These are phyloP conservation scores for Salvelinus sp. DNA, from an alignment of 2,113 vertebrate species.

Conservation along the genomic window DNA sequence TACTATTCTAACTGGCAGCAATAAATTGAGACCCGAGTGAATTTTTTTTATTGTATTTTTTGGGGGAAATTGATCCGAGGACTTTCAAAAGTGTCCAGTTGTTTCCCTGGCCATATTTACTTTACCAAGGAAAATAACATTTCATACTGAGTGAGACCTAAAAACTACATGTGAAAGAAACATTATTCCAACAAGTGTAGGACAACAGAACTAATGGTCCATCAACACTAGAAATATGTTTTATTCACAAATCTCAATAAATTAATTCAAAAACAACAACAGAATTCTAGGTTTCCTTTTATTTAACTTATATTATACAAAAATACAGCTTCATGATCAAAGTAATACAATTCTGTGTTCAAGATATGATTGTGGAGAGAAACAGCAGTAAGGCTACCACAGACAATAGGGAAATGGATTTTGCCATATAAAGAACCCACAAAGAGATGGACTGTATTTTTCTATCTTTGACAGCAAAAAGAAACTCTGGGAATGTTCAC, in stretches of 20 bases:
- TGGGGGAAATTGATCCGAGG: too few relatives aligned
- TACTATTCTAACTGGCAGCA: too few relatives aligned
- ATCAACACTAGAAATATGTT: background rate
- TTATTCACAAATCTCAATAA: background rate
- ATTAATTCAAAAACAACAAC: background rate
- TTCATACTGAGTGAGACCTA: too few relatives aligned
- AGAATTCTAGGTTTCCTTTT: constrained; percentile 48
- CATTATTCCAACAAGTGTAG: too few relatives aligned
- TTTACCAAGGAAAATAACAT: too few relatives aligned
- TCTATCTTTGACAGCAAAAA: constrained; percentile 17
- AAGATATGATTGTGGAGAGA: constrained; percentile 2
- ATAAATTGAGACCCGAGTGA: too few relatives aligned
- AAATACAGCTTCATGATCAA: constrained; percentile 53
- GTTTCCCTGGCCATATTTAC: too few relatives aligned
- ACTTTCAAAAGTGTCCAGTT: too few relatives aligned
- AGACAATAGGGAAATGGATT: constrained; percentile 28
- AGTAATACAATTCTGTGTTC: constrained; percentile 21
- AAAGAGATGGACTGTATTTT: background rate
- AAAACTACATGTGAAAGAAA: too few relatives aligned
- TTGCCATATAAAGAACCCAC: background rate
- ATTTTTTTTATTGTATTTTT: too few relatives aligned
- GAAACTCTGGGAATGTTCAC: background rate
- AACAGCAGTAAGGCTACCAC: constrained; percentile 20
- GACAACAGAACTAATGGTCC: too few relatives aligned
- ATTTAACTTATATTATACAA: constrained; percentile 57